phyloP scores from a whole-genome alignment of 1,140 invertebrate species.

The Bombus turneri region DNA sequence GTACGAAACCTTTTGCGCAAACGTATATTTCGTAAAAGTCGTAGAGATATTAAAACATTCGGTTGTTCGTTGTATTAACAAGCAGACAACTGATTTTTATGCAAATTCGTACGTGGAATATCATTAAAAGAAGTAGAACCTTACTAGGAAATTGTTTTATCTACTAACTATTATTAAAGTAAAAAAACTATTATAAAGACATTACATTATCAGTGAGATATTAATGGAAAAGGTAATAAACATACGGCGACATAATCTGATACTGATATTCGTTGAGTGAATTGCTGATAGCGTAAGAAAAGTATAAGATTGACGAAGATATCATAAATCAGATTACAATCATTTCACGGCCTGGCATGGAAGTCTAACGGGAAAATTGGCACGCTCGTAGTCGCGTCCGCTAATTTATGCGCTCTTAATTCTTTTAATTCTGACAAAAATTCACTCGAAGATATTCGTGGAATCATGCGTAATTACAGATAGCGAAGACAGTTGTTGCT shows the following conservation, averaged over 20 bases:
- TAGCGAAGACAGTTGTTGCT: constrained; percentile 53
- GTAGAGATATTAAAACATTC: no score
- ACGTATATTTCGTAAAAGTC: no score
- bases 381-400: constrained; percentile 65
- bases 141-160: no score
- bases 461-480: neutral
- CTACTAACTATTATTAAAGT: no score
- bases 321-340: constrained; percentile 61
- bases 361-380: constrained; percentile 61
- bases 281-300: constrained; percentile 52
- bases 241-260: neutral
- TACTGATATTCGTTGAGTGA: neutral
- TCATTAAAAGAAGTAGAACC: no score
- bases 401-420: constrained; percentile 56
- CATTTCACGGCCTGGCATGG: constrained; percentile 59
- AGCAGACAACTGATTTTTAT: no score
- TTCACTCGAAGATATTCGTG: neutral
- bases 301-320: constrained; percentile 51
- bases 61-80: no score
- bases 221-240: constrained; percentile 14
- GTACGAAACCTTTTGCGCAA: no score
- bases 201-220: constrained; percentile 56
- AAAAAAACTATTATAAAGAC: no score
- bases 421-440: neutral
- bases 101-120: no score